These are phyloP conservation scores for Chionodraco myersi DNA, from an alignment of 2,113 vertebrate genomes.

Conservation along the genomic window DNA sequence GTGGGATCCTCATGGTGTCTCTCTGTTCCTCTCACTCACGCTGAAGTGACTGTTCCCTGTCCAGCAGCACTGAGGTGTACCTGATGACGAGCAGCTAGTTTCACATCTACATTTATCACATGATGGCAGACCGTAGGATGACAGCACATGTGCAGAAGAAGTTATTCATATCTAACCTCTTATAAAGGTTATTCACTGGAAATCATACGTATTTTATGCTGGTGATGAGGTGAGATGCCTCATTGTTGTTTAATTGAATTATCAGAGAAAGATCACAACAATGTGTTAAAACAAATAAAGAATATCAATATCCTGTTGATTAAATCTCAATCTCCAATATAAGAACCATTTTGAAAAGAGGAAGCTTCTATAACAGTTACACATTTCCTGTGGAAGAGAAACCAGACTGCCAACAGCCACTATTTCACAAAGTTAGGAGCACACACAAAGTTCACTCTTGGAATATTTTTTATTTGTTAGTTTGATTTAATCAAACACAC, in stretches of 20 bases:
- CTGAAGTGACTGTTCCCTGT: fast-evolving
- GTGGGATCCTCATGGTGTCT: constrained; percentile 44
- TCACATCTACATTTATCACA: constrained; percentile 46
- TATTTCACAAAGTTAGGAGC: not conserved
- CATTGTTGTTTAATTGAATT: not conserved
- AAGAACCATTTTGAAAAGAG: not conserved
- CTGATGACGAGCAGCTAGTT: constrained; percentile 7
- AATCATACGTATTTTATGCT: not conserved
- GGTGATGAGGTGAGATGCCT: no score
- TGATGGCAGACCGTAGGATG: not conserved
- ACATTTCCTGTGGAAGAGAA: constrained; percentile 16
- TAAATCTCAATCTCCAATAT: not conserved
- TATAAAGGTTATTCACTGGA: not conserved
- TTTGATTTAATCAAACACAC: not conserved
- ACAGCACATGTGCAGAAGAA: not conserved
- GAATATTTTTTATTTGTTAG: not conserved
- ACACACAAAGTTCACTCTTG: not conserved
- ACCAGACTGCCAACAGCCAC: not conserved
- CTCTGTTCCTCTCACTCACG: not conserved
- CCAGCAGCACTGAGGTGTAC: not conserved
- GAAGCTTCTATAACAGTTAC: constrained; percentile 5
- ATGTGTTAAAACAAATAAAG: not conserved
- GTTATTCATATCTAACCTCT: not conserved
- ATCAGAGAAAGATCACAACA: not conserved
- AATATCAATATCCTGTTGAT: not conserved